Conservation (phyloP, 2,113 vertebrate species). For the Bufo gargarizans region DNA sequence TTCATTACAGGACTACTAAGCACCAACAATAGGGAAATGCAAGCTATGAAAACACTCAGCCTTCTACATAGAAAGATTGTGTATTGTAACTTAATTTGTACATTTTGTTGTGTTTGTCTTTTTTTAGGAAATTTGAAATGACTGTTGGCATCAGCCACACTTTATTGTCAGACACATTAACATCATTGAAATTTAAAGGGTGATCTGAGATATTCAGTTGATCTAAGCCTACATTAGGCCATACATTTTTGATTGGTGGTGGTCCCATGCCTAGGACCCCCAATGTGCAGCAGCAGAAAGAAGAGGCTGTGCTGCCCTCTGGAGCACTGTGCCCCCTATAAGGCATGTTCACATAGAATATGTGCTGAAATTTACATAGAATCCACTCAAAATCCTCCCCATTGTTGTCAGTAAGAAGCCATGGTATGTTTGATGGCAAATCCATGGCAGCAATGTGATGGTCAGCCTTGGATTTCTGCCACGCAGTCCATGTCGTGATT, state of each 20-base stretch:
- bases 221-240: neutral
- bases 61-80: neutral
- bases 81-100: neutral
- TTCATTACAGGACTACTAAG: neutral
- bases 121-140: neutral
- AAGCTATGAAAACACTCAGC: neutral
- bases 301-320: neutral
- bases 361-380: no score
- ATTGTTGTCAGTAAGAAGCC: no score
- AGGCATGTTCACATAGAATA: no score
- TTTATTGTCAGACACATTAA: neutral
- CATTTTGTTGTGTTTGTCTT: neutral
- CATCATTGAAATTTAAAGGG: no score
- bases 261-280: no score
- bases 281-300: neutral
- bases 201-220: neutral
- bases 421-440: no score
- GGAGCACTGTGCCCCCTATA: no score
- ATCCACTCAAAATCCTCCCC: no score
- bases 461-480: no score
- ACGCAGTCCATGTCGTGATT: no score
- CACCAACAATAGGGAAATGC: neutral
- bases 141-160: neutral
- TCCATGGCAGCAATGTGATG: no score
- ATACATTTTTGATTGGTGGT: neutral